Evolutionary conservation across 2,797 vertebrate species (phyloP).

Genomic region (Lutjanus campechanus): DNA sequence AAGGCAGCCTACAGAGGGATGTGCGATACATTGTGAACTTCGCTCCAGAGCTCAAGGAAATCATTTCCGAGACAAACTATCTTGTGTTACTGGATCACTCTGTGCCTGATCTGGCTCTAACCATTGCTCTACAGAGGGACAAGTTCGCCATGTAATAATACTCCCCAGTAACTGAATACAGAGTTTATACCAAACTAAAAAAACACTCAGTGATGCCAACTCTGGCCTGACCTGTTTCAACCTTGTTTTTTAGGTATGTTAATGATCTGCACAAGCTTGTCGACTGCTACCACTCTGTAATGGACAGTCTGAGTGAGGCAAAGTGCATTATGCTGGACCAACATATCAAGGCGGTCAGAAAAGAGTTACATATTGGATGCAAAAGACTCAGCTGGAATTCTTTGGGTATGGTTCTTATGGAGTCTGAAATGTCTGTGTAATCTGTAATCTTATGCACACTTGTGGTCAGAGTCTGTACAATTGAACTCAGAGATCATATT

Average conservation of each 20-base stretch:
- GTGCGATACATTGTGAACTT: constrained; percentile 88
- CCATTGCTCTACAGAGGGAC: constrained; percentile 88
- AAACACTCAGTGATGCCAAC: not conserved
- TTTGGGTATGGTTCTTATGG: constrained; percentile 84
- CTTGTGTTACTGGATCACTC: constrained; percentile 87
- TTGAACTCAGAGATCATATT: not conserved
- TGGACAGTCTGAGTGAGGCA: constrained; percentile 86
- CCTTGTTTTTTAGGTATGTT: constrained; percentile 81
- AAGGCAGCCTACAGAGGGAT: constrained; percentile 53
- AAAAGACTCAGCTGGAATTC: constrained; percentile 92
- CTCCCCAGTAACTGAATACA: not conserved
- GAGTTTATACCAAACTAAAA: constrained; percentile 3
- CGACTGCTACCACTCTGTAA: constrained; percentile 83
- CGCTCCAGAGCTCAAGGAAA: constrained; percentile 87
- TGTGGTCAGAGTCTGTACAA: not conserved
- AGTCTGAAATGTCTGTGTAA: not conserved
- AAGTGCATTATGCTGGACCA: constrained; percentile 86
- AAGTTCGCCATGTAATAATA: constrained; percentile 82
- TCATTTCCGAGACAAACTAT: constrained; percentile 90
- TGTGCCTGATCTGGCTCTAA: constrained; percentile 86
- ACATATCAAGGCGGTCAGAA: constrained; percentile 83
- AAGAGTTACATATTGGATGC: constrained; percentile 85
- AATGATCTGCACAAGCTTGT: constrained; percentile 85
- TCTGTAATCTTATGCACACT: not conserved
- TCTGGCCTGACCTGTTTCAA: not conserved